Percentiles rank a stretch among this genome's conserved stretches.
Conservation (phyloP, 2,888 invertebrate species). For the Cacoxenus indagator region DNA sequence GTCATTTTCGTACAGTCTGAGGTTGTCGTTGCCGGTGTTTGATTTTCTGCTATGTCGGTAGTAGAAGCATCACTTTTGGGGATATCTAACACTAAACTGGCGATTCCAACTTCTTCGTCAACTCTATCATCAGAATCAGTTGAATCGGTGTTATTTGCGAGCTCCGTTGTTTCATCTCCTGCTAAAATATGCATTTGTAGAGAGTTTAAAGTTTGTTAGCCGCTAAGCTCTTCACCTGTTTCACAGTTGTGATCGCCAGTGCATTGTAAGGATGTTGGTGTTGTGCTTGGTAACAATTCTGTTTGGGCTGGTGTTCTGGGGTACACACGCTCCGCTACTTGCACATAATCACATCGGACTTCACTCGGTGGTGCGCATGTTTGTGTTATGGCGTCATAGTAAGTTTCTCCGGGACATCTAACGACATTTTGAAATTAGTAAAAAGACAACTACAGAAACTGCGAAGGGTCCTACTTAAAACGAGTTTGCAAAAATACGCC, state of each 20-base stretch:
- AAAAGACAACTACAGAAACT: background rate
- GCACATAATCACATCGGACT: slow-evolving; percentile 50
- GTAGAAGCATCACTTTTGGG: background rate
- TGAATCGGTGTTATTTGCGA: background rate
- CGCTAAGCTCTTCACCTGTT: background rate
- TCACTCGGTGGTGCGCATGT: slow-evolving; percentile 50
- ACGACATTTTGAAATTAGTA: background rate
- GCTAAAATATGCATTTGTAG: no score
- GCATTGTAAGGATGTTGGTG: slow-evolving; percentile 22
- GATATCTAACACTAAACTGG: background rate
- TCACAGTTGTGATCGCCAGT: background rate
- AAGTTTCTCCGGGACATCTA: slow-evolving; percentile 58
- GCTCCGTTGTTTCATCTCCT: no score
- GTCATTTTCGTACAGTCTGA: no score
- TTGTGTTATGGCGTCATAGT: slow-evolving; percentile 48
- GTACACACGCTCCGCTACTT: slow-evolving; percentile 45
- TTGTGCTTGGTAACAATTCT: slow-evolving; percentile 27
- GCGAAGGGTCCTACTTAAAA: slow-evolving; percentile 53
- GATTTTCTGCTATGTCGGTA: background rate
- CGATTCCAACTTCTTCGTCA: background rate
- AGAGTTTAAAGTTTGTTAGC: no score
- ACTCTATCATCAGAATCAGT: background rate
- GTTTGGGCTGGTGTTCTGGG: slow-evolving; percentile 34
- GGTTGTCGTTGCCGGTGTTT: no score
- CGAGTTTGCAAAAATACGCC: slow-evolving; percentile 68